Conservation (phyloP, 2,888 invertebrate genomes). For the Lasioglossum marginatum region DNA sequence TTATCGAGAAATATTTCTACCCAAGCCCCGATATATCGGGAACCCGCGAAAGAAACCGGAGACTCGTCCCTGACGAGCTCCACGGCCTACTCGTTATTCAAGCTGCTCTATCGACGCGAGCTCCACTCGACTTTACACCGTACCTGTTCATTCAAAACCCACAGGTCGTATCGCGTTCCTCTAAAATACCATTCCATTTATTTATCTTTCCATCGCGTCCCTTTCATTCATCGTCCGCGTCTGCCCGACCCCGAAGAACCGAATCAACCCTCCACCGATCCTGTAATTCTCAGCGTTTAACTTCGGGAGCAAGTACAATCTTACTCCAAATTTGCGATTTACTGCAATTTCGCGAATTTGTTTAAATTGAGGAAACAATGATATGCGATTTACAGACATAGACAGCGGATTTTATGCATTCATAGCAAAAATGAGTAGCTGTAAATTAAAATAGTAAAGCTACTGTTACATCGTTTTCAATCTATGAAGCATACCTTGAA, state of each 20-base stretch:
- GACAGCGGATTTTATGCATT: too few species aligned
- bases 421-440: too few species aligned
- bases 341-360: too few species aligned
- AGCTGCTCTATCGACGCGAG: background rate
- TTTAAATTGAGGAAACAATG: too few species aligned
- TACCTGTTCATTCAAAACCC: background rate
- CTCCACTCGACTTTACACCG: background rate
- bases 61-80: background rate
- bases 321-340: too few species aligned
- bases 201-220: background rate
- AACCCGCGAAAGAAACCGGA: background rate
- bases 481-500: too few species aligned
- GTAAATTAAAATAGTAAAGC: too few species aligned
- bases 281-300: background rate
- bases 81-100: background rate
- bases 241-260: background rate
- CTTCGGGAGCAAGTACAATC: background rate
- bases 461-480: too few species aligned
- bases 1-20: conserved; percentile 56
- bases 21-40: conserved; percentile 12
- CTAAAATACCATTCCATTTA: background rate
- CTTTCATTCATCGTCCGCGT: background rate
- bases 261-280: background rate
- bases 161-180: background rate
- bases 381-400: too few species aligned